Conservation (phyloP, 1,140 invertebrate species). For the Diorhabda sublineata region DNA sequence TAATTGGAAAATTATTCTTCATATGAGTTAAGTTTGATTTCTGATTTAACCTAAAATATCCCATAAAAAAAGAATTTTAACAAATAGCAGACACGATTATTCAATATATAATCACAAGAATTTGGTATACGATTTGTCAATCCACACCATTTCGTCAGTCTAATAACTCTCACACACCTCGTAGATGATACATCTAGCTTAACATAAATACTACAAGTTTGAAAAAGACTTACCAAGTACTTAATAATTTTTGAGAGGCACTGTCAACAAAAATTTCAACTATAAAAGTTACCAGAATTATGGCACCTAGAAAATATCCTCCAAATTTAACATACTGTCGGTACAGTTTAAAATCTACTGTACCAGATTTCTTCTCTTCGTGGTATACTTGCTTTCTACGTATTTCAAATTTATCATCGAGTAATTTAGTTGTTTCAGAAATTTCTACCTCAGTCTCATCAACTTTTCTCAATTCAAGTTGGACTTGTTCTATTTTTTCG, state of each 20-base stretch:
- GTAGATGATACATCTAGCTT: no score
- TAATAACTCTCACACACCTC: no score
- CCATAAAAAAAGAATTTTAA: no score
- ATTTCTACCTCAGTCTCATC: neutral
- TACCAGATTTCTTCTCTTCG: constrained; percentile 25
- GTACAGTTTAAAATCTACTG: constrained; percentile 22
- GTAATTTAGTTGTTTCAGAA: neutral
- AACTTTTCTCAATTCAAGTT: neutral
- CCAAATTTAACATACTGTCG: constrained; percentile 23
- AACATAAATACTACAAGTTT: neutral
- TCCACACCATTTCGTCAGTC: no score
- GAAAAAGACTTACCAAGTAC: constrained; percentile 23
- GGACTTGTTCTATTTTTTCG: constrained; percentile 7
- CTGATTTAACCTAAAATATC: no score
- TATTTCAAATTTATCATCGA: constrained; percentile 10
- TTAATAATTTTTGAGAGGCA: constrained; percentile 22
- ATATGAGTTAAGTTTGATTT: no score
- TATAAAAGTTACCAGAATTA: constrained; percentile 19
- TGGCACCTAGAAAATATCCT: constrained; percentile 5
- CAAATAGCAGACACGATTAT: no score
- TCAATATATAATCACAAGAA: no score
- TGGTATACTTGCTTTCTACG: constrained; percentile 22
- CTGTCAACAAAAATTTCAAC: constrained; percentile 11
- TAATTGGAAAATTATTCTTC: no score
- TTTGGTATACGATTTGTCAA: no score